Evolutionary conservation across 2,113 vertebrate species (phyloP).

Genomic region (Sigmodon hispidus): DNA sequence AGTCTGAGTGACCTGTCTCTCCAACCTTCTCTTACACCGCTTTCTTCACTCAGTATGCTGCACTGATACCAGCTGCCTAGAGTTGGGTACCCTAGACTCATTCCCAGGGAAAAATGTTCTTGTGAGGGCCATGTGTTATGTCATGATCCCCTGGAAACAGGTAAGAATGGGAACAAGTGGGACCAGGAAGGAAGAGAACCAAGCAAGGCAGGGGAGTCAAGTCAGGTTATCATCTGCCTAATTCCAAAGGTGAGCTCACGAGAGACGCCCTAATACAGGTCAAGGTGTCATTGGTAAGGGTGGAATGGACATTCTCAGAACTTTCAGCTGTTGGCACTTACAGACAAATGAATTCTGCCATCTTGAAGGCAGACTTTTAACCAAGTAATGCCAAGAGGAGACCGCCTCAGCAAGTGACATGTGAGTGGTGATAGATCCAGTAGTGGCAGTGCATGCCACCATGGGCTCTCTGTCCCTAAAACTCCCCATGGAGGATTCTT

Average conservation of each 20-base stretch:
- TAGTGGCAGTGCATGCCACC: fast-evolving
- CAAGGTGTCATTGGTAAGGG: background rate
- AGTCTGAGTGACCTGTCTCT: background rate
- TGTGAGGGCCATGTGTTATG: background rate
- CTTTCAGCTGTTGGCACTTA: background rate
- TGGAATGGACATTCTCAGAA: background rate
- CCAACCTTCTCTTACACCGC: background rate
- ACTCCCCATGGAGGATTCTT: fast-evolving
- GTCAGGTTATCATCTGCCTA: background rate
- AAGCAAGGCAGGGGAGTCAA: background rate
- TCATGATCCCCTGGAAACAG: background rate
- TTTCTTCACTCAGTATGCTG: background rate
- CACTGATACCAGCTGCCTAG: background rate
- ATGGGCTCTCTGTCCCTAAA: background rate
- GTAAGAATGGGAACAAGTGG: background rate
- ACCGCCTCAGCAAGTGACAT: background rate
- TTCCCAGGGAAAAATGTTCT: conserved; percentile 3
- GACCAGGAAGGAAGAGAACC: background rate
- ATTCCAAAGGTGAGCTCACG: background rate
- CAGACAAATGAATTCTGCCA: background rate
- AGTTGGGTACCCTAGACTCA: background rate
- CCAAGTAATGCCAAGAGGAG: background rate
- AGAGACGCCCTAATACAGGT: fast-evolving
- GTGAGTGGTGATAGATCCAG: no score
- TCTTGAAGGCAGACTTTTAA: background rate